Conservation (phyloP, 2,888 invertebrate species). For the Tinea trinotella region DNA sequence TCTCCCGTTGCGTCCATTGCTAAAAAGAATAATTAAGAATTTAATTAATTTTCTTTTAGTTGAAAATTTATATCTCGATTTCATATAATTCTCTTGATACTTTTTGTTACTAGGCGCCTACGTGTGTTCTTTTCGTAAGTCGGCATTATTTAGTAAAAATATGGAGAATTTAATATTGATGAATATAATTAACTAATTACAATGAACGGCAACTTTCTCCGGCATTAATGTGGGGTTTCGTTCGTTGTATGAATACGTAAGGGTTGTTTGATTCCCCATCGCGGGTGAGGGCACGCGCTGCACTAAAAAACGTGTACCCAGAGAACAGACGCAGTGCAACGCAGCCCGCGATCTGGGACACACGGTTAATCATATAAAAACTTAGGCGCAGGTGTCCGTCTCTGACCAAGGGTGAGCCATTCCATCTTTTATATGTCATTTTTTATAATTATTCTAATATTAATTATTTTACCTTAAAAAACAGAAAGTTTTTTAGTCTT, state of each 20-base stretch:
- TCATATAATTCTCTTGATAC: not conserved
- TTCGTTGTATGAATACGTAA: slow-evolving; percentile 56
- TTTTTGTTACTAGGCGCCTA: not conserved
- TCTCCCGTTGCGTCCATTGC: not conserved
- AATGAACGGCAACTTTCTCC: slow-evolving; percentile 1
- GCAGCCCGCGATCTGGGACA: not conserved
- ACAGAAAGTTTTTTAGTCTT: slow-evolving; percentile 17
- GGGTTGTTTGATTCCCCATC: slow-evolving; percentile 45
- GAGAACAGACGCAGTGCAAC: not conserved
- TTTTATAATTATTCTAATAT: not conserved
- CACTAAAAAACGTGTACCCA: slow-evolving; percentile 53
- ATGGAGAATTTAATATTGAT: not conserved
- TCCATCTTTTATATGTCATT: not conserved
- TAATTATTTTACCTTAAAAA: not conserved
- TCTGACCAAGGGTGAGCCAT: not conserved
- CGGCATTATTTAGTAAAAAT: not conserved
- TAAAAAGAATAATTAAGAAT: slow-evolving; percentile 13
- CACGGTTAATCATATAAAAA: not conserved
- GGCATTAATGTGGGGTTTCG: slow-evolving; percentile 1
- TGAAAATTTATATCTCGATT: not conserved
- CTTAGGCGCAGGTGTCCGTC: slow-evolving; percentile 27
- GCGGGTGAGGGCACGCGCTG: slow-evolving; percentile 49
- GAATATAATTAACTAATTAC: slow-evolving; percentile 3
- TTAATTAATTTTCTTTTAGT: slow-evolving; percentile 16
- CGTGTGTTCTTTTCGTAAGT: not conserved